Base-by-base conservation (phyloP, 1,140 invertebrate species). In the Formica exsecta region DNA sequence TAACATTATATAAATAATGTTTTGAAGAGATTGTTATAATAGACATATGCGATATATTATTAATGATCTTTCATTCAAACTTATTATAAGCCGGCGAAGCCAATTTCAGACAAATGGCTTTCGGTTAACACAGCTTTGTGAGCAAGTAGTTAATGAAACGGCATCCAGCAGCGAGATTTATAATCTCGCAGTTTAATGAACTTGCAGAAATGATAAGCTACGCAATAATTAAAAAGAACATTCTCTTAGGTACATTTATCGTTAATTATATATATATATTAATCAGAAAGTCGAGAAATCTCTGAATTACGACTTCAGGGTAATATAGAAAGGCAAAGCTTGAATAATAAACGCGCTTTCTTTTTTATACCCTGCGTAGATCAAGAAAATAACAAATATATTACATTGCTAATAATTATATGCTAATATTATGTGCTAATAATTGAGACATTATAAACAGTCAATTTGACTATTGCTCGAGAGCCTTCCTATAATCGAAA, bases 101-200 rank as follows among this genome's bases (percentile, higher is more conserved):
- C 81, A 89, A 88, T 88, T 89, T 65, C 71, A 51, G 75, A 61
- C 70, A 65, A 73, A 59, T 62, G 44, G 88, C 29, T 64, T 77
- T 81, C 48, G 61, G n/a, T 84, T 84, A 70, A 87, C 61, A 68
- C 48, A 70, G 81, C n/a, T 38, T 51, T 70, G 83, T 36, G 68
- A 73, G 88, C 76, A 88, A 89, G 76, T 89, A 86, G 79, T 81
- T 89, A 89, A 89, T 89, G 77, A 89, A 89, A 70, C 87, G 76
- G 68, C 73, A 88, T 75, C 74, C 76, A 86, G 59, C 75, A 29
- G 54, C 9, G 44, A 89, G 85, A 77, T 89, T 89, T 89, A 89
- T 89, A 89, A 89, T 89, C 87, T 76, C 84, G 84, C 22, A 66
- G 68, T 86, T 88, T 89, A 89, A 89, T 89, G 71, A 75, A 89